Evolutionary conservation across 2,797 vertebrate species (phyloP), one percentile per base, ranked within the genome.

Genomic region (Hemibagrus guttatus): DNA sequence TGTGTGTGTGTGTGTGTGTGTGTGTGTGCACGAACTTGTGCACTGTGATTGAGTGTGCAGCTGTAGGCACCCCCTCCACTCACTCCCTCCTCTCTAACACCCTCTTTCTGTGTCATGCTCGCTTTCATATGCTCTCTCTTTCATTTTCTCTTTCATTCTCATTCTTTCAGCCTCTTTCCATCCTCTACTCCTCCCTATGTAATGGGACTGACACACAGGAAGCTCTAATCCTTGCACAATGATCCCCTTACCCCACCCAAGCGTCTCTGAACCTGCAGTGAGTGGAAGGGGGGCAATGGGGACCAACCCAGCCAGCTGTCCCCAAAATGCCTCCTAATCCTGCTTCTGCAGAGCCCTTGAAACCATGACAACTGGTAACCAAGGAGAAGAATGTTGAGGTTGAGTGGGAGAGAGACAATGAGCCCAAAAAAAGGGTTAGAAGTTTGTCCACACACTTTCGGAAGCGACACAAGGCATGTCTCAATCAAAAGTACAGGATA

Each of bases 291-390:
- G 93, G 92, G 90, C 89, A 90, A 91, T 91, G 92, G 91, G 92
- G 93, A 94, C 93, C 92, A 93, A 95, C 94, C 95, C 94, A 93
- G 93, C 94, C 96, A 96, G 95, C 96, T 96, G 96, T 96, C 95
- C 94, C 95, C 94, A 95, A 95, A 96, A 95, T 95, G 94, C 93
- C 94, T 92, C 92, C 94, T 96, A 95, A 96, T 95, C 95, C 92
- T 91, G 90, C 91, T 90, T 91, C 92, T 91, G 90, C 92, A 90
- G 93, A 93, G 93, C 92, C 93, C 92, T 94, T 3, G 91, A 95
- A 93, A 94, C 96, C 95, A 96, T 96, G 96, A 95, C 96, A 94
- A 96, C 96, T 58, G 87, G 95, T 95, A 94, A 94, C 95, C 94
- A 93, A 91, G 93, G 94, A 85, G 89, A 95, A 94, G 94, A 95